phyloP scores from a whole-genome alignment of 1,140 invertebrate species.

The Bombus confusus region DNA sequence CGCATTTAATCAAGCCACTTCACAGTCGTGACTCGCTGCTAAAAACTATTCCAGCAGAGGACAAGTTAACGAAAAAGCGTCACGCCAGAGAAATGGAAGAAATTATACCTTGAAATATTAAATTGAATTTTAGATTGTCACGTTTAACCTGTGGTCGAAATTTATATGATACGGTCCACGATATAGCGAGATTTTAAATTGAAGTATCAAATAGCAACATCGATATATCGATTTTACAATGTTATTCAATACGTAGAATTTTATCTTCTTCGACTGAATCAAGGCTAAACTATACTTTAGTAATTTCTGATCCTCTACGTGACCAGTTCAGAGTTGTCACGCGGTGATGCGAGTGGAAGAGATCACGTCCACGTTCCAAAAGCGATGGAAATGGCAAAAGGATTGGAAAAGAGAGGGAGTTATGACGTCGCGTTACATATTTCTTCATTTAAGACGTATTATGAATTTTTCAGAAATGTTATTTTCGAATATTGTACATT shows the following conservation, averaged over 20 bases:
- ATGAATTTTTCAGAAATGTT: too few species aligned
- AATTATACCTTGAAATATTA: slow-evolving; percentile 18
- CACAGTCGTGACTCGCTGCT: background rate
- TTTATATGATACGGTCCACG: too few species aligned
- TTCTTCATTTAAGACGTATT: background rate
- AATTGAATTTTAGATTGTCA: background rate
- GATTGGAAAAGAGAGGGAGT: background rate
- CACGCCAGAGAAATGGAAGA: background rate
- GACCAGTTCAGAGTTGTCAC: background rate
- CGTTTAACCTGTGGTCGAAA: background rate
- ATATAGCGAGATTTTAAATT: background rate
- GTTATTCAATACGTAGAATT: background rate
- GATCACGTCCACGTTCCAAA: background rate
- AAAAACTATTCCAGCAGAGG: background rate
- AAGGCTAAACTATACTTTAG: background rate
- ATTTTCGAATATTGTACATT: too few species aligned
- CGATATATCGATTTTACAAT: background rate
- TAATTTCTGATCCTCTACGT: background rate
- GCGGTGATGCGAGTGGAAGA: background rate
- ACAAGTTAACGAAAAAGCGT: background rate
- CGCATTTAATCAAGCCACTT: slow-evolving; percentile 11
- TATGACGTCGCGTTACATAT: background rate
- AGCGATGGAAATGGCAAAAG: background rate
- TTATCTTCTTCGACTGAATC: background rate
- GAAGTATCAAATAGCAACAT: background rate